A percentile compares a stretch with the other conserved stretches of the same genome.
These are phyloP conservation scores for Margarornis squamiger DNA, from an alignment of 2,797 vertebrate genomes.

Conservation along the genomic window DNA sequence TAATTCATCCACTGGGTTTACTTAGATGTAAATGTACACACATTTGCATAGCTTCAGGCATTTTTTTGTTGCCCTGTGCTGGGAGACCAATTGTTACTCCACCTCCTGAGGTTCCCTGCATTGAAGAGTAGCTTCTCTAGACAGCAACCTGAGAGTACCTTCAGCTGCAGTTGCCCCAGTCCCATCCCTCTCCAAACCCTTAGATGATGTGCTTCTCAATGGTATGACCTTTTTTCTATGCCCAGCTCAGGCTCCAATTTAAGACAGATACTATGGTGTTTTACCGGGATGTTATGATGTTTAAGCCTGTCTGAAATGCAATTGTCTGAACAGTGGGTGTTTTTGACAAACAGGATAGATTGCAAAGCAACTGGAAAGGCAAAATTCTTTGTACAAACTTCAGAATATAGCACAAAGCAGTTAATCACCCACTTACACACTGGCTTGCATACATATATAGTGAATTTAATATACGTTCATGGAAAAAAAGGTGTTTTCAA, in stretches of 20 bases:
- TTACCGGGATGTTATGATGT: rapidly evolving
- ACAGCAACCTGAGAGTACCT: rapidly evolving
- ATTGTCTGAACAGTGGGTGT: conserved; percentile 2
- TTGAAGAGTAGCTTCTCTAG: not conserved
- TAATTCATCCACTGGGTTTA: not conserved
- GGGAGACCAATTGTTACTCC: not conserved
- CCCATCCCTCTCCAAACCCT: not conserved
- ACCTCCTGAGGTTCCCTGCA: not conserved
- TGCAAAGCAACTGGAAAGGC: not conserved
- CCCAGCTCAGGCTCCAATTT: not conserved
- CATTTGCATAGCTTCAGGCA: not conserved
- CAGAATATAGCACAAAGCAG: not conserved
- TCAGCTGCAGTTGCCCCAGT: not conserved
- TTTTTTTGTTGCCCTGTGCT: rapidly evolving
- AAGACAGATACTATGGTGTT: rapidly evolving
- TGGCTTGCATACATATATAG: not conserved
- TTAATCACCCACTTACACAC: not conserved
- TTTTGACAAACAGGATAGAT: not conserved
- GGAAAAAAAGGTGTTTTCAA: not conserved
- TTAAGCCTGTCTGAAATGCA: not conserved
- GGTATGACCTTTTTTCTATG: not conserved
- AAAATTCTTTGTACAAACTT: not conserved
- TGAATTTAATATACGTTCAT: not conserved
- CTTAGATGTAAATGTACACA: not conserved
- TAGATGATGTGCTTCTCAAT: not conserved